phyloP scores from a whole-genome alignment of 2,113 vertebrate genomes.

The Callospermophilus lateralis region DNA sequence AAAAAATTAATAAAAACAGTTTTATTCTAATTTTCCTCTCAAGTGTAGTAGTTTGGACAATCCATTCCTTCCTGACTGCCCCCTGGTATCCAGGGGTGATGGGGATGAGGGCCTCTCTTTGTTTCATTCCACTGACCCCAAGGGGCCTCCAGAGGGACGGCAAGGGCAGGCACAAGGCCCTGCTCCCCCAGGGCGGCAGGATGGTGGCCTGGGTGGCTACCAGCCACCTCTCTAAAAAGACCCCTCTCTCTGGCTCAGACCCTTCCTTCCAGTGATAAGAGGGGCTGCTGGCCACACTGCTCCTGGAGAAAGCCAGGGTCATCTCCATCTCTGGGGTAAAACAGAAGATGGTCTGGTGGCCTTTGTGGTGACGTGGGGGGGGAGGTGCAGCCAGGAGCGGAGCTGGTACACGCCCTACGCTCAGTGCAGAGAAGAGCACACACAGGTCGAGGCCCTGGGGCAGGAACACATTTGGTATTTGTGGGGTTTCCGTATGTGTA shows the following conservation, averaged over 20 bases:
- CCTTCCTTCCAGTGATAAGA: not conserved
- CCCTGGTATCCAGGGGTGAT: fast-evolving
- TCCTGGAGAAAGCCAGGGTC: constrained; percentile 84
- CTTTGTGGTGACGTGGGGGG: constrained; percentile 71
- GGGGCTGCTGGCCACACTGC: constrained; percentile 89
- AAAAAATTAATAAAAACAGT: too few relatives aligned
- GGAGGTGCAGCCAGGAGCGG: constrained; percentile 88
- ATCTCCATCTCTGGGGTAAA: constrained; percentile 82
- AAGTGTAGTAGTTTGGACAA: too few relatives aligned
- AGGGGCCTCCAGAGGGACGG: not conserved
- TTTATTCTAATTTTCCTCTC: not conserved
- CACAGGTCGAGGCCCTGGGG: not conserved
- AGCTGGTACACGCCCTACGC: constrained; percentile 58
- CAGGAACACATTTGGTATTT: too few relatives aligned
- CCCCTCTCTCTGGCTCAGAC: constrained; percentile 84
- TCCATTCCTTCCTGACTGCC: not conserved
- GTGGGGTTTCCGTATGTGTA: too few relatives aligned
- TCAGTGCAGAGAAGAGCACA: not conserved
- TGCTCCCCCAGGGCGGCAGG: too few relatives aligned
- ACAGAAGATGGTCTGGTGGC: constrained; percentile 87
- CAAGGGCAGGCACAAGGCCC: not conserved
- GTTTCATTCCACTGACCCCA: not conserved
- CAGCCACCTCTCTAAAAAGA: not conserved
- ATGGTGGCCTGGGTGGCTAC: not conserved
- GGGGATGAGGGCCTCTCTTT: not conserved